These are phyloP conservation scores for Xiphydria camelus DNA, from an alignment of 2,888 invertebrate genomes.

Conservation along the genomic window DNA sequence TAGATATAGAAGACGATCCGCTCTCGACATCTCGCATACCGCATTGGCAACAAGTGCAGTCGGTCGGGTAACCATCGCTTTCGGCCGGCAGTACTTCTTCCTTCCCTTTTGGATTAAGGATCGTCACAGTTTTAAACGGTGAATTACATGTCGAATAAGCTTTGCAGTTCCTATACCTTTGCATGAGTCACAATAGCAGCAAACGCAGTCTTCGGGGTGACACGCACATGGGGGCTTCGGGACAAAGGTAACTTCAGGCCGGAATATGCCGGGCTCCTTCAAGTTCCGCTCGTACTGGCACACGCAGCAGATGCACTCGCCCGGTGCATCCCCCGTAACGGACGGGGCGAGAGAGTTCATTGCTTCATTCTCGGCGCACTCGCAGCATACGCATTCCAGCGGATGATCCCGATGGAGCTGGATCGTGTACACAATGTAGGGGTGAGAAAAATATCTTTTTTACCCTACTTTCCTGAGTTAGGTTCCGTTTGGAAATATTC, in stretches of 20 bases:
- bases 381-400: conserved; percentile 9
- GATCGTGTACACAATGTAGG: neutral
- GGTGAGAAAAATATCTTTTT: neutral
- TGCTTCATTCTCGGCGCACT: conserved; percentile 5
- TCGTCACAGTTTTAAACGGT: neutral
- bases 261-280: conserved; percentile 7
- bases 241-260: conserved; percentile 8
- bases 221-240: neutral
- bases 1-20: conserved; percentile 5
- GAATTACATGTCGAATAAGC: neutral
- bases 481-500: too few species aligned
- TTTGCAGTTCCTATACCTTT: conserved; percentile 6
- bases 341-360: conserved; percentile 13
- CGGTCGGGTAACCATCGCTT: neutral
- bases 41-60: conserved; percentile 11
- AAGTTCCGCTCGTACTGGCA: conserved; percentile 2
- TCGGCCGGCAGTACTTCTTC: neutral
- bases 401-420: conserved; percentile 4
- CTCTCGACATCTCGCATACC: conserved; percentile 1
- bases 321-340: neutral
- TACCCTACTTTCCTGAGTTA: neutral
- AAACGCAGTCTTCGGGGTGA: conserved; percentile 5
- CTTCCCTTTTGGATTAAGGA: neutral
- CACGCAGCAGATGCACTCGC: conserved; percentile 7
- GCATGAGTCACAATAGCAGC: conserved; percentile 8